Evolutionary conservation across 2,113 vertebrate species (phyloP).

Genomic region (Petroica traversi): DNA sequence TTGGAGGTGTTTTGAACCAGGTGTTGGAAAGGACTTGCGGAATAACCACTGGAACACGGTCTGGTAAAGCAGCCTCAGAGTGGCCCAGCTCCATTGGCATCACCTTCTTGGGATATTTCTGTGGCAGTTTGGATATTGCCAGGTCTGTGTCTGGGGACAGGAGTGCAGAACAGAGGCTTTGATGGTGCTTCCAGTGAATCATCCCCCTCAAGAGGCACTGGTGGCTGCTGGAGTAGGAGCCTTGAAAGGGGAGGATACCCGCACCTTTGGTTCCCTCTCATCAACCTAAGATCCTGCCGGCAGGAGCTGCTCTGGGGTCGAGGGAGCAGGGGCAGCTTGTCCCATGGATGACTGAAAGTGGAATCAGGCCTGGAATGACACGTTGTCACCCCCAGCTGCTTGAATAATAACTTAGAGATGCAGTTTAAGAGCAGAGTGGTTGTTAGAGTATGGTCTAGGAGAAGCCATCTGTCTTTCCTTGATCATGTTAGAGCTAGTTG

Average conservation of each 20-base stretch:
- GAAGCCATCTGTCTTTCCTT: not conserved
- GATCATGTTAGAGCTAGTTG: not conserved
- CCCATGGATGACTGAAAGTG: not conserved
- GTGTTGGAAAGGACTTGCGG: not conserved
- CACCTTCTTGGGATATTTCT: not conserved
- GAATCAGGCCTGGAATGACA: not conserved
- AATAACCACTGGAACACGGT: not conserved
- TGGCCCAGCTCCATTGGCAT: rapidly evolving
- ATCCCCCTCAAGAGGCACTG: not conserved
- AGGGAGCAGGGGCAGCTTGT: not conserved
- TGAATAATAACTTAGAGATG: not conserved
- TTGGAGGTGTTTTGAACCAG: not conserved
- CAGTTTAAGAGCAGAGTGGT: not conserved
- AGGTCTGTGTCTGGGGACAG: not conserved
- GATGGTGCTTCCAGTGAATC: rapidly evolving
- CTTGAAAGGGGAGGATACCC: not conserved
- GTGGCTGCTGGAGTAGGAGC: not conserved
- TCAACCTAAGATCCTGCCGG: not conserved
- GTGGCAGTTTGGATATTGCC: not conserved
- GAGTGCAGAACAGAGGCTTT: not conserved
- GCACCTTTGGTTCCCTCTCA: rapidly evolving
- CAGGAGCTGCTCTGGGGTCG: rapidly evolving
- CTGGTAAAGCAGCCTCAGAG: not conserved
- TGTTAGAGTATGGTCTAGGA: not conserved
- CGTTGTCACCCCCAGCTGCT: not conserved